phyloP scores from a whole-genome alignment of 2,888 invertebrate species.

The Phlogophora meticulosa region DNA sequence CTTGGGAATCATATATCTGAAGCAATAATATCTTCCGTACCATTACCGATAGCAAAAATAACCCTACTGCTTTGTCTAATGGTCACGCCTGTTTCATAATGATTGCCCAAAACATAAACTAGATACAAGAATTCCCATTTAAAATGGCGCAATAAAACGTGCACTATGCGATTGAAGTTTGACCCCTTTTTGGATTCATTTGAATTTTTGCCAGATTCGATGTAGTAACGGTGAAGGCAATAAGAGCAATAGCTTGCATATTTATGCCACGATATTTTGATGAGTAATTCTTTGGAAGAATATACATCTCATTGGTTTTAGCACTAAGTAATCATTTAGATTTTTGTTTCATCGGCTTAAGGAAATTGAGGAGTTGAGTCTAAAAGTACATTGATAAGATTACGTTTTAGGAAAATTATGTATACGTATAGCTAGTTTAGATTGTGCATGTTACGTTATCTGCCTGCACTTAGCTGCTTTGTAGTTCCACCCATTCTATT shows the following conservation, averaged over 20 bases:
- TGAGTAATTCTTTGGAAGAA: constrained; percentile 9
- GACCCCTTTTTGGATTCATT: constrained; percentile 67
- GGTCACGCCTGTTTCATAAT: constrained; percentile 81
- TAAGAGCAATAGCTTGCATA: constrained; percentile 20
- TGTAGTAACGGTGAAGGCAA: constrained; percentile 39
- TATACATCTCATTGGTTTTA: not conserved
- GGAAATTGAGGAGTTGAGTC: not conserved
- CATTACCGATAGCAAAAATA: constrained; percentile 78
- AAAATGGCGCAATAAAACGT: constrained; percentile 74
- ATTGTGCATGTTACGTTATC: constrained; percentile 41
- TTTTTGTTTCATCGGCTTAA: not conserved
- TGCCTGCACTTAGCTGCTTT: constrained; percentile 51
- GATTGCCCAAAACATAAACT: constrained; percentile 77
- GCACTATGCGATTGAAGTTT: constrained; percentile 72
- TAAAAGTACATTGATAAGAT: not conserved
- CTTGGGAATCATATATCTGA: constrained; percentile 75
- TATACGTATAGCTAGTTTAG: not conserved
- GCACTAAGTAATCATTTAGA: not conserved
- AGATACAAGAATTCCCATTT: constrained; percentile 78
- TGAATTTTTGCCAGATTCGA: constrained; percentile 58
- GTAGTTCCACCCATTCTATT: constrained; percentile 57
- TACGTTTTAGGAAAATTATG: not conserved
- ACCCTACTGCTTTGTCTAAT: constrained; percentile 78
- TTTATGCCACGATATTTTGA: constrained; percentile 12
- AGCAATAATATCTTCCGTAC: constrained; percentile 74